These are phyloP conservation scores for Phyllotreta striolata DNA, from an alignment of 2,888 invertebrate species.

Conservation along the genomic window DNA sequence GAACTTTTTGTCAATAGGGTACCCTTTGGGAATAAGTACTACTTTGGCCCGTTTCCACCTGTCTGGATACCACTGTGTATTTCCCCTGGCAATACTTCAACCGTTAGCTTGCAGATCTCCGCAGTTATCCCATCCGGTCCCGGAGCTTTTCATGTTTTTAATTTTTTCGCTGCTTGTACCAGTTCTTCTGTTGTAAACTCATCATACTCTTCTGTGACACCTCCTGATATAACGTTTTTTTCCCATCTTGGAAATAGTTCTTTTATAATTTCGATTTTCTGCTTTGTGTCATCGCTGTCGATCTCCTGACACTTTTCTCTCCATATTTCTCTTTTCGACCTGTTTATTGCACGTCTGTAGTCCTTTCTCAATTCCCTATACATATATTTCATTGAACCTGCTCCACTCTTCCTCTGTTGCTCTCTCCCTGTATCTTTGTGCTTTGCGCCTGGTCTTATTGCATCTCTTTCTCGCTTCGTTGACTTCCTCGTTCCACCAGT, in stretches of 20 bases:
- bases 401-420: no score
- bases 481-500: no score
- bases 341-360: not conserved
- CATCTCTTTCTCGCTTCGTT: no score
- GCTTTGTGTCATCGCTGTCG: slow-evolving; percentile 18
- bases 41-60: slow-evolving; percentile 20
- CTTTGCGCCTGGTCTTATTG: no score
- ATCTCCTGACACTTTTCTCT: slow-evolving; percentile 15
- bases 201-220: not conserved
- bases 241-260: slow-evolving; percentile 19
- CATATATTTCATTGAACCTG: not conserved
- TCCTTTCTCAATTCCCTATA: slow-evolving; percentile 10
- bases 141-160: slow-evolving; percentile 23
- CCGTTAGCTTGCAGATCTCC: not conserved
- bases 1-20: not conserved
- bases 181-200: slow-evolving; percentile 16
- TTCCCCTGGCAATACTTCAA: not conserved
- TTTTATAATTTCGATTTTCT: slow-evolving; percentile 1
- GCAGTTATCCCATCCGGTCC: slow-evolving; percentile 18
- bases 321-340: slow-evolving; percentile 12
- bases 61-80: slow-evolving; percentile 2
- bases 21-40: slow-evolving; percentile 9
- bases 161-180: slow-evolving; percentile 10
- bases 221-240: not conserved
- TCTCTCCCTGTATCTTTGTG: no score